phyloP scores from a whole-genome alignment of 2,797 vertebrate species.

The Carduelis carduelis region DNA sequence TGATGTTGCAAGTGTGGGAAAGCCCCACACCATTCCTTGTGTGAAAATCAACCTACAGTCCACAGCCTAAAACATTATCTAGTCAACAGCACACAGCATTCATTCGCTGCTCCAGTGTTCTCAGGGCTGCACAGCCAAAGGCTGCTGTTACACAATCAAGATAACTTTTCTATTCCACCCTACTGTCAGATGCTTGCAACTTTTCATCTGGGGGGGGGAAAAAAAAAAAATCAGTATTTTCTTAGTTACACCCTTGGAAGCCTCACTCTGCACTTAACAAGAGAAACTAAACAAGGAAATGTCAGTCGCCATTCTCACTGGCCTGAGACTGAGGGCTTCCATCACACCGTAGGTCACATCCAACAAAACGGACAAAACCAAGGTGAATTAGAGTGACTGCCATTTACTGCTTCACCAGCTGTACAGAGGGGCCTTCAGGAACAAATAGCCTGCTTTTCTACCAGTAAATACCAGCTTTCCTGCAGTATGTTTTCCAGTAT shows the following conservation, averaged over 20 bases:
- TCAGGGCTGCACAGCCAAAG: conserved; percentile 47
- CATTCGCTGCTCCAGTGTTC: conserved; percentile 52
- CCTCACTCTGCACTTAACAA: background rate
- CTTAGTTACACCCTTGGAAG: conserved; percentile 22
- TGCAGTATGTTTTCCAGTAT: background rate
- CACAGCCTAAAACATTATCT: conserved; percentile 26
- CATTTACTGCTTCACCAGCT: background rate
- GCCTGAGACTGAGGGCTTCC: background rate
- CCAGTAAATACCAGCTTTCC: background rate
- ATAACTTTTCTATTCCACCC: conserved; percentile 41
- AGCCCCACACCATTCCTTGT: background rate
- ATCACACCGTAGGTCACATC: background rate
- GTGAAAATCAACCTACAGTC: conserved; percentile 37
- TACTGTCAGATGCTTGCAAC: conserved; percentile 39
- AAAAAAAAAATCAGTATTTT: background rate
- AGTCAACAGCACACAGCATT: conserved; percentile 10
- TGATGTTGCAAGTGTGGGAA: conserved; percentile 53
- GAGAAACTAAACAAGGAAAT: conserved; percentile 17
- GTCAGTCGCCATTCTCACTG: background rate
- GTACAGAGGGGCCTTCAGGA: background rate
- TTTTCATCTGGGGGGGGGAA: background rate
- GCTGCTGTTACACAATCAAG: conserved; percentile 60
- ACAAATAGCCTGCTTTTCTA: background rate
- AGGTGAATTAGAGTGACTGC: background rate
- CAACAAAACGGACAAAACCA: background rate